These are phyloP conservation scores for Apus apus DNA, from an alignment of 2,113 vertebrate species.

Conservation along the genomic window DNA sequence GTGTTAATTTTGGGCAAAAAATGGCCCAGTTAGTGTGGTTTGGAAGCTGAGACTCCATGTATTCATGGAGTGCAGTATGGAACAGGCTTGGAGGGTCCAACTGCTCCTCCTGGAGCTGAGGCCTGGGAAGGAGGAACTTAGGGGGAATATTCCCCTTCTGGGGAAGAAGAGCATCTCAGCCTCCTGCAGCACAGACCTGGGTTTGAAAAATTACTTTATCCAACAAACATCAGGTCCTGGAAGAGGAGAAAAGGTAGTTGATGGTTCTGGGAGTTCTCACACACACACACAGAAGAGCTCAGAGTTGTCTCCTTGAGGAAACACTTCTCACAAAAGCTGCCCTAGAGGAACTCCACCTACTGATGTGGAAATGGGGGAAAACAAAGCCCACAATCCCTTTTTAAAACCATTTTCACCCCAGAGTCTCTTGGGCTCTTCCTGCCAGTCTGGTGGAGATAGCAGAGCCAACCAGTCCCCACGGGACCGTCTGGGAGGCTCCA, in stretches of 20 bases:
- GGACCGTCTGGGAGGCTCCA: not conserved
- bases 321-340: slow-evolving; percentile 60
- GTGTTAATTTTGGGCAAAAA: not conserved
- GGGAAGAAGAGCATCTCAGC: not conserved
- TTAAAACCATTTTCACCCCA: no score
- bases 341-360: slow-evolving; percentile 36
- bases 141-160: not conserved
- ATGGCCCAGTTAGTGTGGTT: not conserved
- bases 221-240: not conserved
- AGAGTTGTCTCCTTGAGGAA: slow-evolving; percentile 54
- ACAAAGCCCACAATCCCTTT: not conserved
- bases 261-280: not conserved
- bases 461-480: not conserved
- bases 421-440: not conserved
- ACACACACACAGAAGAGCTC: slow-evolving; percentile 2
- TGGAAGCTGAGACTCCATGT: not conserved
- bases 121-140: not conserved
- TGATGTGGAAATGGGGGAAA: not conserved
- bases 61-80: not conserved
- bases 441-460: not conserved
- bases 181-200: not conserved
- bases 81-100: not conserved
- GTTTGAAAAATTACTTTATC: not conserved
- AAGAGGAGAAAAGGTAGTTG: not conserved
- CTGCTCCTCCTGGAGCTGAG: not conserved